Base-by-base conservation (phyloP, 2,797 vertebrate genomes). In the Sciurus vulgaris region DNA sequence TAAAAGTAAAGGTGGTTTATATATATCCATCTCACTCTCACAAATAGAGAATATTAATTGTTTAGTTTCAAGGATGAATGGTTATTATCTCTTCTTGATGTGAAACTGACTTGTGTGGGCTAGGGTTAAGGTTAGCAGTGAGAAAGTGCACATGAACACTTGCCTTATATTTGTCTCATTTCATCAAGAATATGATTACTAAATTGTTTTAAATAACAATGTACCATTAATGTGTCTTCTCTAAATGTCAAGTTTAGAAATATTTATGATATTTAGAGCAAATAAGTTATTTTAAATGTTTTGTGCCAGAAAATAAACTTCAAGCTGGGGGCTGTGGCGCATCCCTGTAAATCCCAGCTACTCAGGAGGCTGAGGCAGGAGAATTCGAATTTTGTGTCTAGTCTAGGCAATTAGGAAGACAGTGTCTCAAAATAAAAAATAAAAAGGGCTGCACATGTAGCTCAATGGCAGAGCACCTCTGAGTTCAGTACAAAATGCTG, bases 261-360 rank as follows among this genome's bases (percentile, higher is more conserved):
- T 14, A 74, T 54, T 70, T 70, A 49, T 5, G 15, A 77, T 69
- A 81, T 97, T 77, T 69, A 74, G 20, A 86, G 20, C 11, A 89
- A 89, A 93, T 35, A 63, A 38, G 18, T 70, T 63, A 47, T 41
- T 78, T 94, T 91, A 93, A 93, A 86, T 92, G 70, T 74, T 95
- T 93, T 95, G 5, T 63, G n/a, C 18, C 69, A 89, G 72, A 89
- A 77, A 84, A 51, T 22, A 59, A 24, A 56, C 54, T 56, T 56
- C 54, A 56, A 26, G 59, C 24, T 61, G 59, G 22, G 24, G 22
- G 24, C 22, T 61, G 59, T 24, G 59, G 24, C 26, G 8, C 8
- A 61, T 7, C 59, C 9, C 59, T 26, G 22, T 61, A 61, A 61
- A 26, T 61, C 9, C 2, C 59, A 61, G 22, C 24, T 61, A 61